Evolutionary conservation across 2,888 invertebrate genomes (phyloP).

Genomic region (Anoplius nigerrimus): DNA sequence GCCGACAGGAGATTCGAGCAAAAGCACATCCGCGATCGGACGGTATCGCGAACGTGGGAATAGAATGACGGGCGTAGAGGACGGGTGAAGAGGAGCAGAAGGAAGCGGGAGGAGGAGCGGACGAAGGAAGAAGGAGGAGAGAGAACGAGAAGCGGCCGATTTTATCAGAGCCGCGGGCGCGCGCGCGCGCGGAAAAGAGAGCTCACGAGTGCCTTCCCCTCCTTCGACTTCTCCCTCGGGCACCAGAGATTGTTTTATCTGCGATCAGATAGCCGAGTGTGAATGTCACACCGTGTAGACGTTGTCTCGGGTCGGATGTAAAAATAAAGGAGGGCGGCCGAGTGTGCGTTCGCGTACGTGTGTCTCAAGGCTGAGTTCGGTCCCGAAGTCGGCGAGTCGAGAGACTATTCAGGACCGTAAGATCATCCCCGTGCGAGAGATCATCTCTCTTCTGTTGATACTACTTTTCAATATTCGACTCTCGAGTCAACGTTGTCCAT

Average conservation of each 20-base stretch:
- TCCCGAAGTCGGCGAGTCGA: background rate
- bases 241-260: constrained; percentile 1
- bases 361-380: background rate
- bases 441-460: too few species aligned
- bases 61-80: constrained; percentile 16
- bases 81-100: too few species aligned
- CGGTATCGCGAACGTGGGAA: constrained; percentile 5
- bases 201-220: background rate
- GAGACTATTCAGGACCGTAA: constrained; percentile 1
- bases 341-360: background rate
- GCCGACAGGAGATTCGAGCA: too few species aligned
- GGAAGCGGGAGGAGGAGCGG: constrained; percentile 7
- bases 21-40: too few species aligned
- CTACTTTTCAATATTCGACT: too few species aligned
- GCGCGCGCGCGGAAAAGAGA: constrained; percentile 1
- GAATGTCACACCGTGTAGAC: constrained; percentile 5
- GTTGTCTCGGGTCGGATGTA: constrained; percentile 51
- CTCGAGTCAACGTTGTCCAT: too few species aligned
- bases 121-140: background rate
- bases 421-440: background rate
- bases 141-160: background rate
- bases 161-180: constrained; percentile 14
- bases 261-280: constrained; percentile 10
- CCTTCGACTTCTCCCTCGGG: background rate
- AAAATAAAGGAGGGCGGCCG: constrained; percentile 57